phyloP scores from a whole-genome alignment of 2,797 vertebrate genomes.

The Gymnothorax reevesii region DNA sequence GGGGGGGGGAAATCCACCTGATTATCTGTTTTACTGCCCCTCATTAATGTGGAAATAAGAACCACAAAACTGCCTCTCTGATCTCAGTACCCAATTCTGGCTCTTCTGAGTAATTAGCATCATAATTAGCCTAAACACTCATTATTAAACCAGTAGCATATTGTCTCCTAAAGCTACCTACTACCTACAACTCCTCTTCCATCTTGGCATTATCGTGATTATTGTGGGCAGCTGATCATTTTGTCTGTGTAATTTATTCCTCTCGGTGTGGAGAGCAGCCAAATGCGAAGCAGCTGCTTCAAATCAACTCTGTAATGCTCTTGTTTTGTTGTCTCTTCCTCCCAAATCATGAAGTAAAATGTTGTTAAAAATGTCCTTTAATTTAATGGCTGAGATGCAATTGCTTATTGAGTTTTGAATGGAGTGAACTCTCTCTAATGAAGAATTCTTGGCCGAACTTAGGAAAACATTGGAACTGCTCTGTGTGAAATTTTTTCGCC shows the following conservation, averaged over 20 bases:
- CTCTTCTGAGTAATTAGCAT: not conserved
- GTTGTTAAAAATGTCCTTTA: constrained; percentile 8
- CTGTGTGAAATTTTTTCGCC: not conserved
- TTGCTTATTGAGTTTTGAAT: not conserved
- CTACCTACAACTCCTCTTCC: not conserved
- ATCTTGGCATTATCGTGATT: constrained; percentile 16
- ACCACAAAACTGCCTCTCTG: not conserved
- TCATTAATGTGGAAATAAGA: constrained; percentile 1
- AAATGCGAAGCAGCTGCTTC: constrained; percentile 13
- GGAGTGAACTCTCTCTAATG: not conserved
- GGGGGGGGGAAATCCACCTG: not conserved
- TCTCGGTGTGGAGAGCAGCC: constrained; percentile 18
- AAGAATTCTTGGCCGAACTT: not conserved
- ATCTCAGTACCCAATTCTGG: not conserved
- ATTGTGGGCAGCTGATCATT: not conserved
- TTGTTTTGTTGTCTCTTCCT: constrained; percentile 49
- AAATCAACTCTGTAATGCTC: constrained; percentile 43
- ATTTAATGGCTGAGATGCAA: not conserved
- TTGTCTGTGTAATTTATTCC: constrained; percentile 14
- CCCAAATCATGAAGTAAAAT: constrained; percentile 1
- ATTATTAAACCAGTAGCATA: constrained; percentile 20
- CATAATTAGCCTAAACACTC: constrained; percentile 30
- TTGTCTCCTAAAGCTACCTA: constrained; percentile 15
- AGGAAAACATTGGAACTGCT: not conserved
- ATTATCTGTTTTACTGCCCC: not conserved